Evolutionary conservation across 1,140 invertebrate species (phyloP).

Genomic region (Trichonephila clavata): DNA sequence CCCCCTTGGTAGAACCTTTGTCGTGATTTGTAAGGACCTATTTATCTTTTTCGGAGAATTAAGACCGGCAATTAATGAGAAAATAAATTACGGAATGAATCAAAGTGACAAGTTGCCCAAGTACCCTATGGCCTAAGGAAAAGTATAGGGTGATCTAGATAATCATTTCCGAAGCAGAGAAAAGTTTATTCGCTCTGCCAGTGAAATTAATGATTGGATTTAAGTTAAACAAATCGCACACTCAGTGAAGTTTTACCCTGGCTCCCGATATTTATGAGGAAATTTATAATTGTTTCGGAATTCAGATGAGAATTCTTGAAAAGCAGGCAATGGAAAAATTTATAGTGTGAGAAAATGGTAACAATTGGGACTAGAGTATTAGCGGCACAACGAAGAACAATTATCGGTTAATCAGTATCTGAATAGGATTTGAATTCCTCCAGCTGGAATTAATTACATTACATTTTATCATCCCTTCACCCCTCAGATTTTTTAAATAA

Average conservation of each 20-base stretch:
- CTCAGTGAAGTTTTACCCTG: constrained; percentile 50
- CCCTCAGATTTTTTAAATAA: too few species aligned
- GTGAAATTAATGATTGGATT: constrained; percentile 72
- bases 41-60: constrained; percentile 77
- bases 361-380: constrained; percentile 34
- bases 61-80: constrained; percentile 76
- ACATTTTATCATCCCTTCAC: neutral
- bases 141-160: constrained; percentile 64
- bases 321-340: constrained; percentile 61
- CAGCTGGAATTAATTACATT: neutral
- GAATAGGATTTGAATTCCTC: neutral
- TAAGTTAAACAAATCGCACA: constrained; percentile 75
- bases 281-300: constrained; percentile 75
- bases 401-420: constrained; percentile 55
- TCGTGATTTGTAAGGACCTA: constrained; percentile 76
- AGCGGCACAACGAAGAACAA: constrained; percentile 50
- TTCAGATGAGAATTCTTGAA: constrained; percentile 73
- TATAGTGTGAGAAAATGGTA: constrained; percentile 63
- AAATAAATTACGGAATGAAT: constrained; percentile 76
- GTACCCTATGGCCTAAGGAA: constrained; percentile 70
- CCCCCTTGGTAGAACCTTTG: constrained; percentile 70
- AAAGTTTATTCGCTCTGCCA: constrained; percentile 69
- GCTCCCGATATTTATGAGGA: constrained; percentile 59
- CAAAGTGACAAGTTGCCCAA: constrained; percentile 74
- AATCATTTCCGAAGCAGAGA: constrained; percentile 75